These are phyloP conservation scores for Acronicta aceris DNA, from an alignment of 2,888 invertebrate genomes.

Conservation along the genomic window DNA sequence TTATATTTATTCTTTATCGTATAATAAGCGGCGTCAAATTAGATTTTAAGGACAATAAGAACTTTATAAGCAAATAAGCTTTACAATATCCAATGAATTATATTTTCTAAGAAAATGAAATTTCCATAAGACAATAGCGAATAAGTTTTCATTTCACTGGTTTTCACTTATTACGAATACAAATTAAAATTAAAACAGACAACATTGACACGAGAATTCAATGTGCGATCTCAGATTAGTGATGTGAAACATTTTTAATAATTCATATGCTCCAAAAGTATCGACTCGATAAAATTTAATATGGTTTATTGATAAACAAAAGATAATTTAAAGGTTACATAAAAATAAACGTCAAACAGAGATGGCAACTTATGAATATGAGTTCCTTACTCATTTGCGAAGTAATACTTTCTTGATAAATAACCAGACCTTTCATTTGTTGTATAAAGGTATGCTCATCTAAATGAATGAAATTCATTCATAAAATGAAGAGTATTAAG, in stretches of 20 bases:
- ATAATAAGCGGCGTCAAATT: slow-evolving; percentile 30
- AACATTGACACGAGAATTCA: background rate
- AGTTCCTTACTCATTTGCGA: slow-evolving; percentile 17
- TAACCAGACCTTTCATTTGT: slow-evolving; percentile 21
- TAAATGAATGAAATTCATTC: slow-evolving; percentile 33
- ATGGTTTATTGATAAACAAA: background rate
- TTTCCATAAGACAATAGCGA: slow-evolving; percentile 33
- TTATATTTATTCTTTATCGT: slow-evolving; percentile 16
- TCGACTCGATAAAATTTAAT: background rate
- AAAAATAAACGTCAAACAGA: slow-evolving; percentile 1
- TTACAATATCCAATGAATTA: slow-evolving; percentile 14
- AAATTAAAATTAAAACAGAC: slow-evolving; percentile 11
- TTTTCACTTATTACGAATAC: slow-evolving; percentile 10
- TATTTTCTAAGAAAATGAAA: slow-evolving; percentile 25
- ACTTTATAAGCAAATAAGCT: slow-evolving; percentile 13
- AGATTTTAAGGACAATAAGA: slow-evolving; percentile 32
- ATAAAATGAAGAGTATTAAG: slow-evolving; percentile 16
- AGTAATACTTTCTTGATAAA: slow-evolving; percentile 11
- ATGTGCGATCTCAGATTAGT: slow-evolving; percentile 8
- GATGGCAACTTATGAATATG: background rate
- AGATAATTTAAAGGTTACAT: background rate
- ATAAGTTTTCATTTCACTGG: slow-evolving; percentile 22
- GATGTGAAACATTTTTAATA: slow-evolving; percentile 4
- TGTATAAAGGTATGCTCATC: slow-evolving; percentile 19
- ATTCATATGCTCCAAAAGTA: background rate